phyloP scores from a whole-genome alignment of 23 tunicate species.

The Ciona savignyi region DNA sequence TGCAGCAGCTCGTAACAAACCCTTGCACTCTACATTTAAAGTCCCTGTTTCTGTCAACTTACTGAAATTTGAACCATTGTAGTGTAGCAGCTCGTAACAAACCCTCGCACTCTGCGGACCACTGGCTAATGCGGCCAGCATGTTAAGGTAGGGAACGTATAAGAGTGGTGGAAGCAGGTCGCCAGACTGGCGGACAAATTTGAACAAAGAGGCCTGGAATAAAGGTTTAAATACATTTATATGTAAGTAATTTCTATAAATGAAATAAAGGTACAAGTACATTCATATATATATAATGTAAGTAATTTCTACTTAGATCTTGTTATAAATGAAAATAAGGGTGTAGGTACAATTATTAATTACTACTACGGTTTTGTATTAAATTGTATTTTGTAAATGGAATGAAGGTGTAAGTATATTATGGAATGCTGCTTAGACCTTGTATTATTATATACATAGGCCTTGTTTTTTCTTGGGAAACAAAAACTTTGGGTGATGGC shows the following conservation, averaged over 20 bases:
- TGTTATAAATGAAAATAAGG: too few relatives aligned
- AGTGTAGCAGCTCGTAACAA: conserved; percentile 75
- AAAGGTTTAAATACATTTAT: too few relatives aligned
- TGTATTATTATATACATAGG: too few relatives aligned
- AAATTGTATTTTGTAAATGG: not conserved
- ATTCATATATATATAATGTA: too few relatives aligned
- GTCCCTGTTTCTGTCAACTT: not conserved
- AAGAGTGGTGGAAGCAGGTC: conserved; percentile 78
- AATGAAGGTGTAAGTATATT: too few relatives aligned
- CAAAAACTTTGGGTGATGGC: too few relatives aligned
- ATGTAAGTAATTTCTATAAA: not conserved
- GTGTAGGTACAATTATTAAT: too few relatives aligned
- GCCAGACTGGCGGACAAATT: conserved; percentile 76
- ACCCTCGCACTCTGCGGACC: conserved; percentile 60
- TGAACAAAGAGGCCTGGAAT: conserved; percentile 68
- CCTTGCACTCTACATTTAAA: conserved; percentile 37
- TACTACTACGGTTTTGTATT: not conserved
- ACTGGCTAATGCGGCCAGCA: conserved; percentile 78
- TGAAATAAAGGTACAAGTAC: not conserved
- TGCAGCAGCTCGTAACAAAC: conserved; percentile 68
- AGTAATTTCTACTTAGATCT: too few relatives aligned
- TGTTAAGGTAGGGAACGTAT: conserved; percentile 76
- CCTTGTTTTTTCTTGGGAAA: too few relatives aligned
- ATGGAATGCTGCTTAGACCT: too few relatives aligned
- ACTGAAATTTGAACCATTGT: conserved; percentile 56